phyloP scores from a whole-genome alignment of 2,113 vertebrate species.

The Tychaedon coryphoeus region DNA sequence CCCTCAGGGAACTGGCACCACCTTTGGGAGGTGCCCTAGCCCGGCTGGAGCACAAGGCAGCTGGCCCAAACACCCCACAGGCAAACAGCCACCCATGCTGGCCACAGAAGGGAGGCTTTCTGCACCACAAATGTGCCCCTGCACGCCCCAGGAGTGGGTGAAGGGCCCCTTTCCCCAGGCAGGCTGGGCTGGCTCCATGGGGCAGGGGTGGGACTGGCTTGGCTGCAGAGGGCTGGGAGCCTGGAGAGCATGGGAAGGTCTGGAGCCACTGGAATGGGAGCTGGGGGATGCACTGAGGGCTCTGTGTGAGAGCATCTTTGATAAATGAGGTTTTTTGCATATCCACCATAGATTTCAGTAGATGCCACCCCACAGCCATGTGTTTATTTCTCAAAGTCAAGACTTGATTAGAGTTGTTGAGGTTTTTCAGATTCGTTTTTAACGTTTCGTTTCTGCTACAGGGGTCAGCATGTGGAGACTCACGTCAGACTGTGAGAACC shows the following conservation, averaged over 20 bases:
- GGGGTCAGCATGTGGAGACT: slow-evolving; percentile 32
- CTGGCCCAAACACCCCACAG: rapidly evolving
- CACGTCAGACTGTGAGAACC: too few relatives aligned
- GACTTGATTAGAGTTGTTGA: slow-evolving; percentile 34
- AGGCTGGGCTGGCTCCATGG: rapidly evolving
- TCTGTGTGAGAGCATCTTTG: neutral
- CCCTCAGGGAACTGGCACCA: neutral
- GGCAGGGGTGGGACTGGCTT: rapidly evolving
- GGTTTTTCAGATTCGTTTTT: slow-evolving; percentile 11
- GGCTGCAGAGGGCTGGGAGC: neutral
- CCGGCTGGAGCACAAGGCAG: neutral
- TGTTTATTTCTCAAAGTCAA: slow-evolving; percentile 58
- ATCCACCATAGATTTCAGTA: slow-evolving; percentile 12
- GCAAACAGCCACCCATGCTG: neutral
- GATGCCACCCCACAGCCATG: neutral
- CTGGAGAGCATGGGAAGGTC: neutral
- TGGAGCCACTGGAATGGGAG: neutral
- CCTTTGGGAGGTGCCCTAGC: neutral
- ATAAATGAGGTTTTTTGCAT: slow-evolving; percentile 30
- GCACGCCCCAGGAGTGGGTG: neutral
- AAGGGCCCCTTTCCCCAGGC: neutral
- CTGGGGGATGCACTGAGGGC: neutral
- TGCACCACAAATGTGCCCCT: neutral
- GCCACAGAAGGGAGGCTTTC: neutral
- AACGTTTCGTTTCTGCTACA: slow-evolving; percentile 2